phyloP scores from a whole-genome alignment of 2,113 vertebrate genomes.

The Condylura cristata region DNA sequence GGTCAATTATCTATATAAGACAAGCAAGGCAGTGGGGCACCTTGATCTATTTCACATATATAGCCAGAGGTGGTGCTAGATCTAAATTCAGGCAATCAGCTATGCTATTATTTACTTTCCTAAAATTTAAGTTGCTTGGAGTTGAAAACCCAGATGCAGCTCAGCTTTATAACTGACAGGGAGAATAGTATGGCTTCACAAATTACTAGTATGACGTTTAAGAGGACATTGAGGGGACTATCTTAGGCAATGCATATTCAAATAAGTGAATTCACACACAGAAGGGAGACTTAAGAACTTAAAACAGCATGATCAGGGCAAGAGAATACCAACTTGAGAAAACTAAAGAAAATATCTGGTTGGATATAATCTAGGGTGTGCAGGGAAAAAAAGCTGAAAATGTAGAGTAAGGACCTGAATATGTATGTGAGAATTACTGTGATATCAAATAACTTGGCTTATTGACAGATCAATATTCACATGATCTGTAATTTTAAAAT shows the following conservation, averaged over 20 bases:
- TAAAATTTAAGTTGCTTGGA: conserved; percentile 37
- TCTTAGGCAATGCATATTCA: background rate
- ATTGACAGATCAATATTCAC: background rate
- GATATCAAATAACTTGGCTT: background rate
- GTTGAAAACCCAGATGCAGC: background rate
- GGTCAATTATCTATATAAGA: background rate
- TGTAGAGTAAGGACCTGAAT: background rate
- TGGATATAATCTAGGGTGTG: background rate
- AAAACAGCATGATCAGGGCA: background rate
- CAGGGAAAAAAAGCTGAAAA: conserved; percentile 4
- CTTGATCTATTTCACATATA: background rate
- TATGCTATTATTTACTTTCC: conserved; percentile 19
- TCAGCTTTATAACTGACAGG: background rate
- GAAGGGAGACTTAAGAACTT: background rate
- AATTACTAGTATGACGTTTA: background rate
- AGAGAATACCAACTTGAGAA: background rate
- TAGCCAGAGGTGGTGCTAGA: background rate
- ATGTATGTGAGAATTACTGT: background rate
- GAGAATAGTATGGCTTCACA: background rate
- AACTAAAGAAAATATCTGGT: background rate
- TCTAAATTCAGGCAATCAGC: background rate
- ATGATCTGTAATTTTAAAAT: background rate
- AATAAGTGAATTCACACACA: background rate
- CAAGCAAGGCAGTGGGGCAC: background rate
- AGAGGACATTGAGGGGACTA: background rate